Evolutionary conservation across 2,888 invertebrate species (phyloP), one percentile per base, ranked within the genome.

Genomic region (Micoletzkya japonica): DNA sequence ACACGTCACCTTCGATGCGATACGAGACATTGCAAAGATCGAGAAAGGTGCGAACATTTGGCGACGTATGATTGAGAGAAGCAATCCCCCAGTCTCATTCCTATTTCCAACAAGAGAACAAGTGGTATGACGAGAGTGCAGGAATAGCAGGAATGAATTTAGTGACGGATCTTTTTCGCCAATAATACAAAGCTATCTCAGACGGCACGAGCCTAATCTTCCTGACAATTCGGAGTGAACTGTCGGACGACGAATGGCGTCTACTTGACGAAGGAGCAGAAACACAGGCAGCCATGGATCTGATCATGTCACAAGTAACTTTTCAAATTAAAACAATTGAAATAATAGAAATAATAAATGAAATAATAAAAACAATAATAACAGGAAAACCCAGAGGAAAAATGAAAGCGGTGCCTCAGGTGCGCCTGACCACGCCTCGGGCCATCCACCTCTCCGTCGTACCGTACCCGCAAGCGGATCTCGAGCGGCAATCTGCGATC

Each of bases 211-310:
- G 49, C 20, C 34, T 63, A n/a, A 49, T 32, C 50, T 63, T 63
- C 34, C 32, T 63, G 4, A 63, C 63, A 3, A 63, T 63, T 28
- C 39, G 63, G 7, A 63, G 49, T n/a, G 63, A 63, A 32, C 39
- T 63, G 14, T 63, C 63, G 2, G 63, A 63, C 50, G 63, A 63
- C 4, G 63, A 63, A 32, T 63, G 63, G 63, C 44, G 49, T 14
- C 24, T 63, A n/a, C 3, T 32, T 10, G 63, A 63, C 50, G 63
- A 50, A 32, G 63, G 63, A 28, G 24, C 4, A 34, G 63, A 50
- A 24, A 37, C 6, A 37, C 44, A 50, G 30, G n/a, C 30, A 4
- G 63, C 63, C 44, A 4, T 63, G 32, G 32, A 63, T 2, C n/a
- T 63, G 7, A 7, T 63, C n/a, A 63, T 63, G 50, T 49, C 32